Evolutionary conservation across 92 coral and sea anemone genomes (phyloP).

Genomic region (Plumapathes pennacea): DNA sequence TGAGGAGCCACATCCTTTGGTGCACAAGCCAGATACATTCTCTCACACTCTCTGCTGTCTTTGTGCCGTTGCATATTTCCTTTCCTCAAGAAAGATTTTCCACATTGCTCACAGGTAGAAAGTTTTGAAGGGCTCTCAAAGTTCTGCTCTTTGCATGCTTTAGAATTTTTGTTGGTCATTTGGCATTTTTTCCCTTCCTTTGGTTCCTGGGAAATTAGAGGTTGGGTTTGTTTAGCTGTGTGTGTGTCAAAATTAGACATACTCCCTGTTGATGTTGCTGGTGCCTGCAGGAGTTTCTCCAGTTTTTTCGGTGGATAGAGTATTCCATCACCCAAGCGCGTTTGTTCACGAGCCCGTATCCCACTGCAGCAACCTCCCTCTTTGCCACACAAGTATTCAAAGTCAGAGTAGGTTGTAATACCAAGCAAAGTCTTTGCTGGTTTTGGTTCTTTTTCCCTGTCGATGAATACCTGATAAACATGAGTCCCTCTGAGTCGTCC

Average conservation of each 20-base stretch:
- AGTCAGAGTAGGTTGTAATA: conserved; percentile 29
- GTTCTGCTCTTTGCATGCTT: conserved; percentile 3
- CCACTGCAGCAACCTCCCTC: too few species aligned
- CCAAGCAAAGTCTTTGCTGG: conserved; percentile 50
- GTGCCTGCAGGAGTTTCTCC: conserved; percentile 2
- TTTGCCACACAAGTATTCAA: conserved; percentile 14
- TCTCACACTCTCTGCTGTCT: conserved; percentile 10
- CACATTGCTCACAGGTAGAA: conserved; percentile 2
- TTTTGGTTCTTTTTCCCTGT: conserved; percentile 40
- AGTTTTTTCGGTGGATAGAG: neutral
- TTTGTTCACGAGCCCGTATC: conserved; percentile 24
- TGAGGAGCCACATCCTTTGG: neutral
- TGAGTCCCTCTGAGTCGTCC: conserved; percentile 54
- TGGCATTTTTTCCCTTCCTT: neutral
- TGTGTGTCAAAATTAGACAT: conserved; percentile 31
- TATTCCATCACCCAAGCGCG: conserved; percentile 11
- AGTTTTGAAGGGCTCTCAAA: conserved; percentile 1
- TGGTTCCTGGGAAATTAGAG: neutral
- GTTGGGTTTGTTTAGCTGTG: conserved; percentile 14
- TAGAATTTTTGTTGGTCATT: conserved; percentile 1
- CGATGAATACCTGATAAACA: conserved; percentile 33
- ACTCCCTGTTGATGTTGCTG: conserved; percentile 20
- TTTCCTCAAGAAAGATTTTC: conserved; percentile 9
- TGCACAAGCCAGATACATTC: neutral
- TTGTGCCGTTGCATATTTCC: conserved; percentile 18